These are phyloP conservation scores for Holocentrus rufus DNA, from an alignment of 2,797 vertebrate species.

Conservation along the genomic window DNA sequence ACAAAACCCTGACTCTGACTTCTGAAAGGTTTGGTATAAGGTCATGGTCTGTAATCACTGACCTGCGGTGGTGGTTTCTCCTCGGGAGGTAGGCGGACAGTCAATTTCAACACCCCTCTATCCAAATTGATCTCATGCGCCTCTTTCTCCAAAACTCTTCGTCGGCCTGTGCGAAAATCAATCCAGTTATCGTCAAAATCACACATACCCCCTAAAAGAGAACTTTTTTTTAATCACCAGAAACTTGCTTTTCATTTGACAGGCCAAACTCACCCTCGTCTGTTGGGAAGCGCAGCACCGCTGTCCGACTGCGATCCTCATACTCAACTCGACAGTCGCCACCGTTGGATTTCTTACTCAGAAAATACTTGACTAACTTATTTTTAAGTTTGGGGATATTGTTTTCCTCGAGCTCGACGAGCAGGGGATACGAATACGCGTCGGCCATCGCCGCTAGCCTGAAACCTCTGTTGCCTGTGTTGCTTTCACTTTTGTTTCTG, in stretches of 20 bases:
- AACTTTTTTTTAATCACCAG: no score
- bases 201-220: background rate
- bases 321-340: constrained; percentile 77
- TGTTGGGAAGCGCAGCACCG: constrained; percentile 71
- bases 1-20: no score
- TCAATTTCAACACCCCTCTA: constrained; percentile 58
- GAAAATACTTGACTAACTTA: constrained; percentile 80
- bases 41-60: background rate
- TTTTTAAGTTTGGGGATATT: constrained; percentile 55
- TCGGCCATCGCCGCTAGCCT: constrained; percentile 20
- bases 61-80: constrained; percentile 44
- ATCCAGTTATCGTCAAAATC: background rate
- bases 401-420: constrained; percentile 68
- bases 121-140: constrained; percentile 67
- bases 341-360: constrained; percentile 76
- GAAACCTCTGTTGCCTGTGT: rapidly evolving
- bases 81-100: constrained; percentile 41
- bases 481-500: constrained; percentile 80
- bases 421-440: constrained; percentile 43
- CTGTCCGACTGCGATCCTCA: constrained; percentile 42
- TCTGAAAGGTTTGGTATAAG: no score
- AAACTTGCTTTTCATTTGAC: no score
- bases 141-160: constrained; percentile 69
- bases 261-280: constrained; percentile 67
- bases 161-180: constrained; percentile 59